phyloP scores from a whole-genome alignment of 2,113 vertebrate species.

The Desmodus rotundus region DNA sequence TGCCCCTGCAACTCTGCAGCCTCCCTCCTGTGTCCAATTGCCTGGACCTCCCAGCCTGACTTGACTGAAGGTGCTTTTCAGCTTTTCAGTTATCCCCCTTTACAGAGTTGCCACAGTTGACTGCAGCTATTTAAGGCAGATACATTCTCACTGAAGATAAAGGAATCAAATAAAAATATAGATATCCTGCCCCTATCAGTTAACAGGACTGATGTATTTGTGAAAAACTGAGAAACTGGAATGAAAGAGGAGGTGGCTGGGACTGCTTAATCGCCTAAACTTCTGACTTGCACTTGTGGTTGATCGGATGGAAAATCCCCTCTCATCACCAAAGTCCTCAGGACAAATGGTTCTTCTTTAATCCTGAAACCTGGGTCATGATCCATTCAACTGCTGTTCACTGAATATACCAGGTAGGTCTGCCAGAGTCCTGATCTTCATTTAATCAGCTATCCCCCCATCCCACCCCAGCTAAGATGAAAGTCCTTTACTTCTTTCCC shows the following conservation, averaged over 20 bases:
- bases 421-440: neutral
- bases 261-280: neutral
- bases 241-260: neutral
- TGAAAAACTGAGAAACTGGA: neutral
- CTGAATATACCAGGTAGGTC: neutral
- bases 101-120: neutral
- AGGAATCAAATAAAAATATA: conserved; percentile 3
- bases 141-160: conserved; percentile 3
- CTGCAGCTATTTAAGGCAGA: neutral
- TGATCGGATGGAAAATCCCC: conserved; percentile 17
- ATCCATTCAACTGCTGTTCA: neutral
- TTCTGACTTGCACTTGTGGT: neutral
- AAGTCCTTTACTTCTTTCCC: neutral
- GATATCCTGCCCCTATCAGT: neutral
- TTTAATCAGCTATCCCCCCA: conserved; percentile 7
- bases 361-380: neutral
- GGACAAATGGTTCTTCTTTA: neutral
- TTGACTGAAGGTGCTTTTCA: neutral
- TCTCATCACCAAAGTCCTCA: neutral
- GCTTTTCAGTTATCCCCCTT: neutral
- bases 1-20: neutral
- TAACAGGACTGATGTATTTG: neutral
- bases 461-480: neutral
- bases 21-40: neutral
- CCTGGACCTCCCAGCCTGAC: neutral